A percentile compares a stretch with the other conserved stretches of the same genome.
phyloP scores from a whole-genome alignment of 1,140 invertebrate genomes.

The Drosophila ananassae region DNA sequence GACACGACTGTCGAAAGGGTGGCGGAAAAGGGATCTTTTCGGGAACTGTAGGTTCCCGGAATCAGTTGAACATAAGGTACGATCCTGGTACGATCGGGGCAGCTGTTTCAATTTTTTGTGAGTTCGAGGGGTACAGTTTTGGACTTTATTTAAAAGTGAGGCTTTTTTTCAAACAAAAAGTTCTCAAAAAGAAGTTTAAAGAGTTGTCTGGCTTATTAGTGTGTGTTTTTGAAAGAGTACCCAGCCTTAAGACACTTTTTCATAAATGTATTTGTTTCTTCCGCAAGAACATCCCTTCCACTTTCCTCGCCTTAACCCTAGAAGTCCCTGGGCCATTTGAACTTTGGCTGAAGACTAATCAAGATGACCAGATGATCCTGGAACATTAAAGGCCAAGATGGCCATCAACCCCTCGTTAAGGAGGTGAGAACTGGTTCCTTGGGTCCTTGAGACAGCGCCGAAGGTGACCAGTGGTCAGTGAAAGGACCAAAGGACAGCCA shows the following conservation, averaged over 20 bases:
- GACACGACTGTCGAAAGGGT: conserved; percentile 45
- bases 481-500: conserved; percentile 20
- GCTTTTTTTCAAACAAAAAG: too few relatives aligned
- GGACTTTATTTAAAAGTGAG: too few relatives aligned
- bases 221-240: background rate
- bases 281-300: background rate
- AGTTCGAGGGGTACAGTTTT: background rate
- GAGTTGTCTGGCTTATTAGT: background rate
- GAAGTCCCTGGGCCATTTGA: conserved; percentile 56
- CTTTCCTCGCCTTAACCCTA: conserved; percentile 18
- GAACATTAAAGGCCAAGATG: conserved; percentile 23
- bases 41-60: background rate
- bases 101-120: conserved; percentile 6
- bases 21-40: background rate
- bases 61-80: conserved; percentile 43
- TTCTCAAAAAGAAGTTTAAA: too few relatives aligned
- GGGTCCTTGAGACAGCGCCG: conserved; percentile 22
- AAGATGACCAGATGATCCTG: conserved; percentile 45
- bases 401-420: conserved; percentile 33
- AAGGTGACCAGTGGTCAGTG: conserved; percentile 58
- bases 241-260: background rate
- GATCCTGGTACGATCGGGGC: conserved; percentile 17
- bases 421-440: conserved; percentile 19
- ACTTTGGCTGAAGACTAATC: conserved; percentile 46
- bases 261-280: background rate